Percentiles rank a stretch among this genome's conserved stretches.
Conservation (phyloP, 2,113 vertebrate species). For the Anas platyrhynchos region DNA sequence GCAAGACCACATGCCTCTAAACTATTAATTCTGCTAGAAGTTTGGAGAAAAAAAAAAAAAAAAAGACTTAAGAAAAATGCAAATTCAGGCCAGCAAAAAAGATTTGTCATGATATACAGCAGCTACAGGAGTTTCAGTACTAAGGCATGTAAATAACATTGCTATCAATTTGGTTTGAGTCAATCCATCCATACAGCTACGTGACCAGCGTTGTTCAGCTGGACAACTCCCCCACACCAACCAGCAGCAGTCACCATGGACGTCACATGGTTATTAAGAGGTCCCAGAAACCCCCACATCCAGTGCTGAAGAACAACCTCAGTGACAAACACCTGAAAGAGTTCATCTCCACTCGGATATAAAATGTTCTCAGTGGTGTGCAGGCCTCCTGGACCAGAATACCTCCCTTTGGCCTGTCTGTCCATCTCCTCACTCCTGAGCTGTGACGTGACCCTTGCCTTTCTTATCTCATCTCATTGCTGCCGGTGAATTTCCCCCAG, state of each 20-base stretch:
- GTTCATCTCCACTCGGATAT: not conserved
- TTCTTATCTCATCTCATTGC: not conserved
- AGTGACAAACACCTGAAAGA: not conserved
- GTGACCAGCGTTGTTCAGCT: not conserved
- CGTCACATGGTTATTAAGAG: too few species aligned
- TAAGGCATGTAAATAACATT: not conserved
- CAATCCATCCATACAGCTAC: not conserved
- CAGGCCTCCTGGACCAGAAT: not conserved
- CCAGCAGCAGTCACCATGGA: not conserved
- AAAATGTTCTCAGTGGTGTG: fast-evolving
- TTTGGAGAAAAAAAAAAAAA: not conserved
- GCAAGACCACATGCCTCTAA: not conserved
- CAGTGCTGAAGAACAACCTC: not conserved
- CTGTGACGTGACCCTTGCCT: not conserved
- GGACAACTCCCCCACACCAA: not conserved
- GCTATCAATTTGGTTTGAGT: not conserved
- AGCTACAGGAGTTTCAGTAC: not conserved
- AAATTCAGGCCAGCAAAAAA: not conserved
- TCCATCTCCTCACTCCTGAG: too few species aligned
- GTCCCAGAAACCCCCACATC: not conserved
- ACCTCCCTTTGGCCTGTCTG: not conserved
- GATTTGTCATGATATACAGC: not conserved
- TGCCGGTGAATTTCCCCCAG: not conserved
- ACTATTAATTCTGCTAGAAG: not conserved
- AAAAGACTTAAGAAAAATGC: not conserved